phyloP scores from a whole-genome alignment of 2,113 vertebrate genomes.

The Nansenia antarctica region DNA sequence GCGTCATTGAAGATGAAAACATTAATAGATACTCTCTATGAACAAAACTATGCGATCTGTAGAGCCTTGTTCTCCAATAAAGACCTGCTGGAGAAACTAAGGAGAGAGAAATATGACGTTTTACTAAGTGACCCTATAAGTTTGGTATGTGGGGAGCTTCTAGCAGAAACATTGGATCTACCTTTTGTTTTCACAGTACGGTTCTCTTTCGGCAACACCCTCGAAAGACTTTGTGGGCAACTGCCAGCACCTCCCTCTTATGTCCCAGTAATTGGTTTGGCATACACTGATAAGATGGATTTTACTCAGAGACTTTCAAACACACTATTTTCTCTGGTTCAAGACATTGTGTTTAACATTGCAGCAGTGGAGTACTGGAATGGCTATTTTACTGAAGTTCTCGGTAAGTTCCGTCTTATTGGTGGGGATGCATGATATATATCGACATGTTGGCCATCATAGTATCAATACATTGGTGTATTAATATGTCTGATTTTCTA shows the following conservation, averaged over 20 bases:
- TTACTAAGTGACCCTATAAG: constrained; percentile 31
- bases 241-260: constrained; percentile 44
- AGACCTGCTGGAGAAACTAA: constrained; percentile 68
- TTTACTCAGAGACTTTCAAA: constrained; percentile 51
- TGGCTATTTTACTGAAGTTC: background rate
- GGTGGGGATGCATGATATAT: no score
- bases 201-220: constrained; percentile 21
- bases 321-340: constrained; percentile 25
- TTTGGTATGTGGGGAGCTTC: constrained; percentile 42
- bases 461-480: no score
- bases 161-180: constrained; percentile 36
- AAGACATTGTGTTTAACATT: constrained; percentile 43
- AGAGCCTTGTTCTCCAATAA: constrained; percentile 53
- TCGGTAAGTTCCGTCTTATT: background rate
- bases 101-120: constrained; percentile 7
- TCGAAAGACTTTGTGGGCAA: constrained; percentile 38
- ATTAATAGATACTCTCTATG: constrained; percentile 22
- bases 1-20: constrained; percentile 22
- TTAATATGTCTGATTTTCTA: no score
- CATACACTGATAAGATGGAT: constrained; percentile 45
- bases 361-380: no score
- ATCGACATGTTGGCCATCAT: no score
- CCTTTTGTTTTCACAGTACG: constrained; percentile 39
- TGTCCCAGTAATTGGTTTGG: constrained; percentile 31
- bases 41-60: constrained; percentile 63